These are phyloP conservation scores for Origma solitaria DNA, from an alignment of 2,113 vertebrate species.

Conservation along the genomic window DNA sequence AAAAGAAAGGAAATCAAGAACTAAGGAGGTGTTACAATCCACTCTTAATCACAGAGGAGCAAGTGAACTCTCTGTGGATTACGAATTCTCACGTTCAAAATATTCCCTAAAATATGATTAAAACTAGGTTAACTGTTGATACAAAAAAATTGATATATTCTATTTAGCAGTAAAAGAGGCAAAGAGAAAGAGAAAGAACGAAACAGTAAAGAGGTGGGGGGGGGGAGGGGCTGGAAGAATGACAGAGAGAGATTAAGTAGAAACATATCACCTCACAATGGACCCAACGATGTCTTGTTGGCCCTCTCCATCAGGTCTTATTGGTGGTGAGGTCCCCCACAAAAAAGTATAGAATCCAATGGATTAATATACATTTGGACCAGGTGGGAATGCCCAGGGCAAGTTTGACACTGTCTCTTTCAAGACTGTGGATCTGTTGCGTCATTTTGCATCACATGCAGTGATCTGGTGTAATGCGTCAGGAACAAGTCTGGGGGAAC, in stretches of 20 bases:
- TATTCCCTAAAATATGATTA: background rate
- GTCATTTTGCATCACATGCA: background rate
- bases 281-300: rapidly evolving
- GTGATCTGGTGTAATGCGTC: background rate
- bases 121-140: rapidly evolving
- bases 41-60: background rate
- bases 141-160: background rate
- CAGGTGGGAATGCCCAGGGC: too few species aligned
- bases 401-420: background rate
- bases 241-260: background rate
- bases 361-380: background rate
- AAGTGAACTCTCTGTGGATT: background rate
- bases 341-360: background rate
- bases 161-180: background rate
- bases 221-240: rapidly evolving
- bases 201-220: rapidly evolving
- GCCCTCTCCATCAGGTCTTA: rapidly evolving
- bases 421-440: too few species aligned
- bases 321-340: background rate
- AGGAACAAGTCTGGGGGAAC: background rate
- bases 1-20: background rate
- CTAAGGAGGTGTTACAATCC: background rate
- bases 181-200: background rate
- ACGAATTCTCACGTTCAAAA: background rate
- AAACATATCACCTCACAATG: background rate